A percentile compares a stretch with the other conserved stretches of the same genome.
phyloP scores from a whole-genome alignment of 2,113 vertebrate genomes.

The Kryptolebias marmoratus region DNA sequence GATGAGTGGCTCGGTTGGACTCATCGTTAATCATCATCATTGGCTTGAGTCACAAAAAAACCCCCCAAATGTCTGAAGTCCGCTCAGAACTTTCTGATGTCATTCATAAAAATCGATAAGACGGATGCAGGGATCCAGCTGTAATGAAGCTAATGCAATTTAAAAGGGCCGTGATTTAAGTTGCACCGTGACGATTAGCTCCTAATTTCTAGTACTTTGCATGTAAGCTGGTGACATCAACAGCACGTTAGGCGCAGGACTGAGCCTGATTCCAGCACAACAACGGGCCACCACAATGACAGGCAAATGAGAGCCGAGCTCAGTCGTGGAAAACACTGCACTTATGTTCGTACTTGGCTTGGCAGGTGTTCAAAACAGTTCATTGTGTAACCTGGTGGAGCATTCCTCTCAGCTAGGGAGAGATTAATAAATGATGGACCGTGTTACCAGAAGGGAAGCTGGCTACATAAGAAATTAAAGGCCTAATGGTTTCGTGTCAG shows the following conservation, averaged over 20 bases:
- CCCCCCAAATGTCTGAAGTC: too few relatives aligned
- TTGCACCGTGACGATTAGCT: slow-evolving; percentile 11
- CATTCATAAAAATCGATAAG: background rate
- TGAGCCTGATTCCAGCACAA: background rate
- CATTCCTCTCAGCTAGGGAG: slow-evolving; percentile 50
- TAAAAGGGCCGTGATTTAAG: slow-evolving; percentile 14
- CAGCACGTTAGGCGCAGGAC: background rate
- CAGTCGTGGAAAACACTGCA: slow-evolving; percentile 21
- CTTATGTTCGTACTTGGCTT: slow-evolving; percentile 27
- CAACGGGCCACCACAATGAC: background rate
- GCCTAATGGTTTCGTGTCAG: too few relatives aligned
- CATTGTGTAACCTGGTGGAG: background rate
- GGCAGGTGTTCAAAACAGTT: slow-evolving; percentile 10
- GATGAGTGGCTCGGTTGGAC: slow-evolving; percentile 12
- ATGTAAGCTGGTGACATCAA: slow-evolving; percentile 35
- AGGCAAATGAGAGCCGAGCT: background rate
- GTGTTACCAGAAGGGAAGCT: slow-evolving; percentile 1
- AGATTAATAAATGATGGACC: slow-evolving; percentile 67
- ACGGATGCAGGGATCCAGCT: background rate
- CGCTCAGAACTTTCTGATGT: background rate
- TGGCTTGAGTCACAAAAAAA: too few relatives aligned
- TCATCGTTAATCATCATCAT: background rate
- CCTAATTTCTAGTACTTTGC: slow-evolving; percentile 31
- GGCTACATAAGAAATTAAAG: slow-evolving; percentile 20
- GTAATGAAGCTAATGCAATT: slow-evolving; percentile 16